A percentile compares a stretch with the other conserved stretches of the same genome.
Conservation (phyloP, 2,888 invertebrate genomes). For the Timema podura region DNA sequence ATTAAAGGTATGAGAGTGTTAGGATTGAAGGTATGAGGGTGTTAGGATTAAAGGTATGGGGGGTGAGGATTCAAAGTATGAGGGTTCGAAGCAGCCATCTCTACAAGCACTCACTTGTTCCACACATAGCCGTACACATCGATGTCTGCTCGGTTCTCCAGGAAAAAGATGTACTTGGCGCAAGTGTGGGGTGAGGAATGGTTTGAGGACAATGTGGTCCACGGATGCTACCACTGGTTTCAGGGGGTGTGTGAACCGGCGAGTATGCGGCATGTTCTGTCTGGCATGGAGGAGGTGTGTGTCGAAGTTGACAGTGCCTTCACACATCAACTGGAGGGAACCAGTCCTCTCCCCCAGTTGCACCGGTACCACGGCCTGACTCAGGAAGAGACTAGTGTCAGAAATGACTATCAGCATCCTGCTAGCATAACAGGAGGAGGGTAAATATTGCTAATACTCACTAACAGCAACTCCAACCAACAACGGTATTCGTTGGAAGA, state of each 20-base stretch:
- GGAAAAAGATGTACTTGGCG: not conserved
- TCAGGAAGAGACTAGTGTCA: no score
- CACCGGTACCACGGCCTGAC: not conserved
- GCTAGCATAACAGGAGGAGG: no score
- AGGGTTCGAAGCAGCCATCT: no score
- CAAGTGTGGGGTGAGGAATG: not conserved
- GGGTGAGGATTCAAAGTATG: no score
- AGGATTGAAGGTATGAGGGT: no score
- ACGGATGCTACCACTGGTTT: not conserved
- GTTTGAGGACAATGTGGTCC: slow-evolving; percentile 2
- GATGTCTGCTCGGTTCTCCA: not conserved
- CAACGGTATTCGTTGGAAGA: no score
- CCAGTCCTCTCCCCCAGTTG: not conserved
- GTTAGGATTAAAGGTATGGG: no score
- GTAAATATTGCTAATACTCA: no score
- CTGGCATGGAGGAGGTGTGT: not conserved
- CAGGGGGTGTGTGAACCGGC: not conserved
- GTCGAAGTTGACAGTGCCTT: not conserved
- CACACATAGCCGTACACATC: slow-evolving; percentile 2
- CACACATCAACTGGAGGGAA: not conserved
- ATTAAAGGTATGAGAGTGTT: no score
- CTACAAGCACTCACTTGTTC: not conserved
- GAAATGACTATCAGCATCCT: no score
- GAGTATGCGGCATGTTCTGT: not conserved
- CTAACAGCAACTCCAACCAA: no score